Conservation (phyloP, 2,113 vertebrate species). For the Lepidothrix coronata region DNA sequence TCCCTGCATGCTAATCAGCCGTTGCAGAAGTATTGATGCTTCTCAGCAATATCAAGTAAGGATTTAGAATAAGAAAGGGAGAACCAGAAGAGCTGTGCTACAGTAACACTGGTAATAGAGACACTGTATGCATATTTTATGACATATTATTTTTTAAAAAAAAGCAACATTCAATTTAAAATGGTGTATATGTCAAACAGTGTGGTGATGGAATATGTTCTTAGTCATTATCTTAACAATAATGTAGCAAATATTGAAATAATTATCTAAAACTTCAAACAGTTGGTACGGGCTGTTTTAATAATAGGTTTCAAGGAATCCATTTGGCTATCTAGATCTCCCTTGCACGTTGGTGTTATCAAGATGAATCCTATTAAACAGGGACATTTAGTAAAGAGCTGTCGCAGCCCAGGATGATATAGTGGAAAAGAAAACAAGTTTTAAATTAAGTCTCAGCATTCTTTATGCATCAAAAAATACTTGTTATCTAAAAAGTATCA, state of each 20-base stretch:
- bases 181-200: conserved; percentile 20
- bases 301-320: not conserved
- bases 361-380: not conserved
- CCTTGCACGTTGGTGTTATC: not conserved
- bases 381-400: not conserved
- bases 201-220: not conserved
- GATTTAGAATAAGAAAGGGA: not conserved
- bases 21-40: not conserved
- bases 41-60: not conserved
- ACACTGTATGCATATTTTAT: not conserved
- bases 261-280: not conserved
- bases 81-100: not conserved
- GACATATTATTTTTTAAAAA: not conserved
- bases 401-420: not conserved
- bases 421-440: not conserved
- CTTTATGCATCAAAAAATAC: not conserved
- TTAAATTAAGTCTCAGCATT: not conserved
- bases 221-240: not conserved
- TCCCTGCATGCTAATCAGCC: not conserved
- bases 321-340: not conserved
- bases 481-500: not conserved
- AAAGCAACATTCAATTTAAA: conserved; percentile 1
- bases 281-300: not conserved
- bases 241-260: conserved; percentile 29
- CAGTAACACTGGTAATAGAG: not conserved